These are phyloP conservation scores for Oncorhynchus kisutch DNA, from an alignment of 2,113 vertebrate species.

Conservation along the genomic window DNA sequence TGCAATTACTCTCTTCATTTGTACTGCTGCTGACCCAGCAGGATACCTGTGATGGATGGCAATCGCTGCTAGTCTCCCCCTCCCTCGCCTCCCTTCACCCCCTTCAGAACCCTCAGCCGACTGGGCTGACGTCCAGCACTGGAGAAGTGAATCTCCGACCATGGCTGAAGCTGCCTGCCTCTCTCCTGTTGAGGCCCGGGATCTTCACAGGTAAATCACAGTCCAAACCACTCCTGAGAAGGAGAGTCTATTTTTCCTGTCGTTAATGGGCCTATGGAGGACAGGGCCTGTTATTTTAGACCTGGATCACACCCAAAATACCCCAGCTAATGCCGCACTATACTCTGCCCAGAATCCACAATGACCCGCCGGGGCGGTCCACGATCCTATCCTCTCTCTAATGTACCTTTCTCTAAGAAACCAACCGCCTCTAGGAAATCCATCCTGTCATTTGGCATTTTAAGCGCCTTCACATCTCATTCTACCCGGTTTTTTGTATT, in stretches of 20 bases:
- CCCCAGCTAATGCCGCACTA: neutral
- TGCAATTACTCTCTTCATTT: slow-evolving; percentile 19
- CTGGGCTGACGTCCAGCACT: slow-evolving; percentile 12
- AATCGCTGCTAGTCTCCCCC: neutral
- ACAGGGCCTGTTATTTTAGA: slow-evolving; percentile 20
- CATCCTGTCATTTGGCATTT: neutral
- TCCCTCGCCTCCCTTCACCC: no score
- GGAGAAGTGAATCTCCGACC: neutral
- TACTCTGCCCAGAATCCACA: slow-evolving; percentile 18
- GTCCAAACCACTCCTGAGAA: neutral
- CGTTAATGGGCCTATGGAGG: slow-evolving; percentile 7
- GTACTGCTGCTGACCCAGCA: slow-evolving; percentile 7
- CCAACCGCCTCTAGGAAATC: neutral
- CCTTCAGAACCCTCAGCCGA: neutral
- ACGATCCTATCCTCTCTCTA: neutral
- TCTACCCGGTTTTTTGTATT: no score
- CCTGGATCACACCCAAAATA: slow-evolving; percentile 17
- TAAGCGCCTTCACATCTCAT: no score
- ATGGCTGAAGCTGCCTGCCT: neutral
- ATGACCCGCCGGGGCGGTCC: neutral
- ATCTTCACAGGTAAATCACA: neutral
- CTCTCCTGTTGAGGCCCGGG: neutral
- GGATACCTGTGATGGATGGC: slow-evolving; percentile 22
- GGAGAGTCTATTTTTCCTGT: slow-evolving; percentile 1
- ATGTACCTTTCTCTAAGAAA: neutral